phyloP scores from a whole-genome alignment of 2,113 vertebrate species.

The Sturnira hondurensis region DNA sequence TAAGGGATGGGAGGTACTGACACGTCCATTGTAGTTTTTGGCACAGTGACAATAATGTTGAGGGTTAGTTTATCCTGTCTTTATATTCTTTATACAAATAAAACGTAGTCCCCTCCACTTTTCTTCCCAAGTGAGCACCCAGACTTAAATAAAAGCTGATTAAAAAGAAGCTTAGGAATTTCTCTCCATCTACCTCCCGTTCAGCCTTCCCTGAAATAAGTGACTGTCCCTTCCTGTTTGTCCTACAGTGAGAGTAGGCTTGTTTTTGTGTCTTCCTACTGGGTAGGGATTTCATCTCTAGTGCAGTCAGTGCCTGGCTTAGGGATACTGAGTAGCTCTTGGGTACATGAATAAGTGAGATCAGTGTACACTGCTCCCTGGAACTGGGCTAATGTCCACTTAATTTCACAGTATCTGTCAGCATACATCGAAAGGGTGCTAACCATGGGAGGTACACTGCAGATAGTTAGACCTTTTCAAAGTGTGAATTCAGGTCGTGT shows the following conservation, averaged over 20 bases:
- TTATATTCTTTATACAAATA: neutral
- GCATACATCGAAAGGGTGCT: neutral
- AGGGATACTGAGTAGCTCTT: neutral
- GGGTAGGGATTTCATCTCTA: neutral
- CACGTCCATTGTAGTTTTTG: neutral
- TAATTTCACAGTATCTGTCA: neutral
- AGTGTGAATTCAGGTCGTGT: neutral
- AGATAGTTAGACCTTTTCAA: neutral
- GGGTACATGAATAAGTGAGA: neutral
- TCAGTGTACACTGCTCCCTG: neutral
- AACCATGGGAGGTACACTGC: neutral
- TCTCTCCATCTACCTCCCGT: neutral
- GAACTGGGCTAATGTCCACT: neutral
- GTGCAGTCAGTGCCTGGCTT: neutral
- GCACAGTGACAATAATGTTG: neutral
- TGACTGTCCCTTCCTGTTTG: neutral
- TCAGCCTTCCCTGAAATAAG: neutral
- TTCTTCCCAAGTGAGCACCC: neutral
- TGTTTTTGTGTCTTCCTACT: neutral
- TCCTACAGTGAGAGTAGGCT: neutral
- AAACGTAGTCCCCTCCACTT: neutral
- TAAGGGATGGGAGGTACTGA: neutral
- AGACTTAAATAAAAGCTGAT: neutral
- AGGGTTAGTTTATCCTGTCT: neutral
- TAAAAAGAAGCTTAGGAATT: neutral